These are phyloP conservation scores for Tokudaia muenninki DNA, from an alignment of 2,797 vertebrate genomes.

Conservation along the genomic window DNA sequence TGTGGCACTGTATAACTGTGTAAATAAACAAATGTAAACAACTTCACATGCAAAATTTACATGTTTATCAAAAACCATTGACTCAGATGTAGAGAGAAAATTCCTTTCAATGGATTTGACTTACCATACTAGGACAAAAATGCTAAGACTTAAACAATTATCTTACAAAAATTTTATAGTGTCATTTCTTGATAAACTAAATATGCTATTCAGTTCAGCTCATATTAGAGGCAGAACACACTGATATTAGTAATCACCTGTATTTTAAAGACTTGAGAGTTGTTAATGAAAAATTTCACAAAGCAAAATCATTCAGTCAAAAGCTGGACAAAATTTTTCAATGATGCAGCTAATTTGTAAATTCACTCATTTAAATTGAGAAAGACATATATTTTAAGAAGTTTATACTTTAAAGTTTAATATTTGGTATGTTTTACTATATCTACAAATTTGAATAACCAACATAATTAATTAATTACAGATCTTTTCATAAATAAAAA, in stretches of 20 bases:
- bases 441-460: background rate
- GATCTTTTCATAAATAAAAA: background rate
- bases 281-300: constrained; percentile 19
- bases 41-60: background rate
- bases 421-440: background rate
- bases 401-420: background rate
- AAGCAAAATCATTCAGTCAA: background rate
- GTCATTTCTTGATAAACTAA: background rate
- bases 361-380: background rate
- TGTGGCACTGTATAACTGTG: background rate
- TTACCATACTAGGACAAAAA: background rate
- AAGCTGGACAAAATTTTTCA: background rate
- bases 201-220: background rate
- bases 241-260: background rate
- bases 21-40: background rate
- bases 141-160: background rate
- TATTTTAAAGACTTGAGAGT: background rate
- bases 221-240: background rate
- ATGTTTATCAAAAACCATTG: background rate
- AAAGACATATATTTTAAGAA: background rate
- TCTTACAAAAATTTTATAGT: background rate
- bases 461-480: background rate
- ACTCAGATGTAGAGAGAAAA: background rate
- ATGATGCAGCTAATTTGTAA: background rate
- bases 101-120: background rate